Evolutionary conservation across 2,888 invertebrate genomes (phyloP).

Genomic region (Trichopria drosophilae): DNA sequence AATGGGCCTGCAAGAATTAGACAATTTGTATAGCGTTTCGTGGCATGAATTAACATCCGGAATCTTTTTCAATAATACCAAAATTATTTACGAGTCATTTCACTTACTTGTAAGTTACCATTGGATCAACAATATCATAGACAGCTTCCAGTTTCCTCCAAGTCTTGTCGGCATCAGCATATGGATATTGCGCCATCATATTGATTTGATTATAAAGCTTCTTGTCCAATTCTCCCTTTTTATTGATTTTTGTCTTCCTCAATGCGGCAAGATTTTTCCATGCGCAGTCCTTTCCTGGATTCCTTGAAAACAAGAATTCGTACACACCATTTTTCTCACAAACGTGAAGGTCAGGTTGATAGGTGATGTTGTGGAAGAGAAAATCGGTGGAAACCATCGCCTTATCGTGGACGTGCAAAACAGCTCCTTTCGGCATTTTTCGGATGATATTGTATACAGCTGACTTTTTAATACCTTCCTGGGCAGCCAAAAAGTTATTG

Average conservation of each 20-base stretch:
- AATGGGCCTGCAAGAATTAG: slow-evolving; percentile 66
- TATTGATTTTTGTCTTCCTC: too few relatives aligned
- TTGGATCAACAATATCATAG: slow-evolving; percentile 13
- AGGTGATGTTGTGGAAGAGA: slow-evolving; percentile 65
- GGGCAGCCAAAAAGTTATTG: slow-evolving; percentile 68
- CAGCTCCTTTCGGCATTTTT: slow-evolving; percentile 74
- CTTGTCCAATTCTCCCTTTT: too few relatives aligned
- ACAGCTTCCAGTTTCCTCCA: slow-evolving; percentile 25
- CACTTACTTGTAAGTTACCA: slow-evolving; percentile 45
- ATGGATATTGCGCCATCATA: slow-evolving; percentile 48
- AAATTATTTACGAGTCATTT: too few relatives aligned
- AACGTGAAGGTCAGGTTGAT: slow-evolving; percentile 64
- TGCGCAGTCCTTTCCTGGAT: slow-evolving; percentile 33
- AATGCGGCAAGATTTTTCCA: slow-evolving; percentile 44
- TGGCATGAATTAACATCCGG: too few relatives aligned
- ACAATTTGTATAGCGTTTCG: too few relatives aligned
- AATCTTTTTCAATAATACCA: too few relatives aligned
- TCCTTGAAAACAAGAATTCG: slow-evolving; percentile 19
- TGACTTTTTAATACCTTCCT: slow-evolving; percentile 64
- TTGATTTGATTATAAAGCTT: too few relatives aligned
- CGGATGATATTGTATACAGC: slow-evolving; percentile 69
- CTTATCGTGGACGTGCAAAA: slow-evolving; percentile 71
- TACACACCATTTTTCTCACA: slow-evolving; percentile 47
- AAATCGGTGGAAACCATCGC: slow-evolving; percentile 67
- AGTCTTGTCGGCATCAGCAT: slow-evolving; percentile 14